A percentile compares a stretch with the other conserved stretches of the same genome.
Evolutionary conservation across 2,113 vertebrate species (phyloP).

Genomic region (Apeltes quadracus): DNA sequence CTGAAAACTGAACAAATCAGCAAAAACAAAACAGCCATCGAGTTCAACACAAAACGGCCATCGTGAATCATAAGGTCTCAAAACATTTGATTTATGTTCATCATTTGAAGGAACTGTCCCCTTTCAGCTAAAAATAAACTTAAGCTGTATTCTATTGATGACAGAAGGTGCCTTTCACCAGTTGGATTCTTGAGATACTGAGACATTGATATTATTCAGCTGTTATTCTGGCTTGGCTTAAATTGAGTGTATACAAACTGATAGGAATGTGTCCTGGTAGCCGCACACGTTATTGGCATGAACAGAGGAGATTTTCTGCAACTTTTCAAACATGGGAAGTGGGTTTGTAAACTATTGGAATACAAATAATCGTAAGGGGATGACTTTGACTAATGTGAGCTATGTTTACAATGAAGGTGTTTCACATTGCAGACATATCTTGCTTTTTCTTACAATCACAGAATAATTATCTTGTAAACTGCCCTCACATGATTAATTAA

Average conservation of each 20-base stretch:
- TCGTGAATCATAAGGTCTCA: too few relatives aligned
- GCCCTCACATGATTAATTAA: background rate
- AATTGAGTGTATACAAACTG: background rate
- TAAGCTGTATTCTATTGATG: background rate
- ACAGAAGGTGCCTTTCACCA: background rate
- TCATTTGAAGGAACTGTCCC: background rate
- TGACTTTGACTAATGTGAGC: conserved; percentile 2
- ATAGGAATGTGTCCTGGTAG: background rate
- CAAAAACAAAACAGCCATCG: too few relatives aligned
- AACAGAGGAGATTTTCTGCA: background rate
- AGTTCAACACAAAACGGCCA: too few relatives aligned
- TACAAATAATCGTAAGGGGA: background rate
- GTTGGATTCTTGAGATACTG: background rate
- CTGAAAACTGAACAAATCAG: too few relatives aligned
- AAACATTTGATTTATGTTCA: background rate
- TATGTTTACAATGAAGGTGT: background rate
- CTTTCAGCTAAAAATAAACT: background rate
- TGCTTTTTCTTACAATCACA: background rate
- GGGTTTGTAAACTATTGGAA: conserved; percentile 8
- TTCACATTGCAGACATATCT: conserved; percentile 7
- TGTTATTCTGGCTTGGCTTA: too few relatives aligned
- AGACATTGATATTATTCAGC: background rate
- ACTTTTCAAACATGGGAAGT: background rate
- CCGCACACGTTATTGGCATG: background rate
- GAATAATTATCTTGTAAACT: background rate